phyloP scores from a whole-genome alignment of 2,113 vertebrate genomes.

The Halcyon malimbica region DNA sequence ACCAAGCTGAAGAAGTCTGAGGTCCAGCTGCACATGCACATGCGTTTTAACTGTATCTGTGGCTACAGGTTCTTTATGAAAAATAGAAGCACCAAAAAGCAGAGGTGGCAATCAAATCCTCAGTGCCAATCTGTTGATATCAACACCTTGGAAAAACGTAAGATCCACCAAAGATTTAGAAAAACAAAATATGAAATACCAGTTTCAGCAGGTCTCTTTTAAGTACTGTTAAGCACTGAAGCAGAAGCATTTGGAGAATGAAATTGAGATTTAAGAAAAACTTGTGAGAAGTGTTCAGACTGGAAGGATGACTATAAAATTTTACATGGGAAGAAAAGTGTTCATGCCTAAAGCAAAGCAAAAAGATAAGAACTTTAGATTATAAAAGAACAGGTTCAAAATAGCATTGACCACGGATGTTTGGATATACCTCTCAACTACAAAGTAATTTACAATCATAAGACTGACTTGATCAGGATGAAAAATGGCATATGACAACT shows the following conservation, averaged over 20 bases:
- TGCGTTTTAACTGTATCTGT: neutral
- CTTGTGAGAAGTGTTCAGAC: neutral
- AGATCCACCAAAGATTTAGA: neutral
- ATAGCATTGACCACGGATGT: neutral
- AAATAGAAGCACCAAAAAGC: neutral
- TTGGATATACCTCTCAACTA: neutral
- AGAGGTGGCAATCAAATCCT: neutral
- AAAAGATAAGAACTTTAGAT: neutral
- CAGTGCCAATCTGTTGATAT: neutral
- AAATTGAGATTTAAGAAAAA: neutral
- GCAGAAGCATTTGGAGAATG: neutral
- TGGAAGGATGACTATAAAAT: neutral
- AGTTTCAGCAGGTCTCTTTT: neutral
- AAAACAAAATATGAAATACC: neutral
- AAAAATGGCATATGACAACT: constrained; percentile 42
- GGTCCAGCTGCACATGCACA: neutral
- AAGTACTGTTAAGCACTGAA: neutral
- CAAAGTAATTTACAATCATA: neutral
- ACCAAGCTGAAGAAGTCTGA: neutral
- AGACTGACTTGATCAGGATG: constrained; percentile 12
- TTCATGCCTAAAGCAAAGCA: neutral
- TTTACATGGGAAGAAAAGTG: neutral
- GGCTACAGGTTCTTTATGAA: neutral
- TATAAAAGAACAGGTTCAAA: neutral
- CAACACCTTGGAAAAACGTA: neutral